These are phyloP conservation scores for Eulacestoma nigropectus DNA, from an alignment of 2,113 vertebrate genomes.

Conservation along the genomic window DNA sequence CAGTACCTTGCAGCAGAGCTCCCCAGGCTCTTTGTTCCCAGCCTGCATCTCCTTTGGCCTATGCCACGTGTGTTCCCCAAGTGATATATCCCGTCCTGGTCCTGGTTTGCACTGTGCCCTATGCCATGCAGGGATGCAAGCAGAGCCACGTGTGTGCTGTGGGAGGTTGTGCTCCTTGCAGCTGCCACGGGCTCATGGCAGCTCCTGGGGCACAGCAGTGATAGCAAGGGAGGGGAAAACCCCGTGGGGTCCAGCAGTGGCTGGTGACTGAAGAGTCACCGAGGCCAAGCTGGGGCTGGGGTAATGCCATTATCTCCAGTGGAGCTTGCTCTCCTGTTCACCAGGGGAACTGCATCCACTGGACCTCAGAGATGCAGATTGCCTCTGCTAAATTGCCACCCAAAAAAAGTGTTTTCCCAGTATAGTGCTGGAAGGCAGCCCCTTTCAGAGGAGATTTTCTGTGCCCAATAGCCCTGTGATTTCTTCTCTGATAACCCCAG, in stretches of 20 bases:
- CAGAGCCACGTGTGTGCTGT: accelerated
- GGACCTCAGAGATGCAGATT: neutral
- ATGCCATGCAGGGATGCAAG: neutral
- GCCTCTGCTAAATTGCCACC: neutral
- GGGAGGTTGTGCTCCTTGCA: neutral
- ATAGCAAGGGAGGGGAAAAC: neutral
- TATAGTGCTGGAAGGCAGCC: neutral
- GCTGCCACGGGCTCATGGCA: accelerated
- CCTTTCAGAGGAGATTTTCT: neutral
- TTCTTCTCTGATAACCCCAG: neutral
- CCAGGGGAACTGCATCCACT: neutral
- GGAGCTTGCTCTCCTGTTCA: neutral
- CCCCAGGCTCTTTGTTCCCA: neutral
- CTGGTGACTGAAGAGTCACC: neutral
- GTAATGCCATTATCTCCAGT: neutral
- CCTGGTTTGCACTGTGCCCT: neutral
- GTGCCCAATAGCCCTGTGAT: neutral
- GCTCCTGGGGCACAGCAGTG: neutral
- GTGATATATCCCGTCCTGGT: neutral
- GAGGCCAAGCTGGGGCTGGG: neutral
- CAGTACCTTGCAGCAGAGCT: neutral
- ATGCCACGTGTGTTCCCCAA: neutral
- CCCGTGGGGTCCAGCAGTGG: neutral
- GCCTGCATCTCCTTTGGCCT: neutral
- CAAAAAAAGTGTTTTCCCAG: neutral